Conservation (phyloP, 2,113 vertebrate genomes). For the Rafetus swinhoei region DNA sequence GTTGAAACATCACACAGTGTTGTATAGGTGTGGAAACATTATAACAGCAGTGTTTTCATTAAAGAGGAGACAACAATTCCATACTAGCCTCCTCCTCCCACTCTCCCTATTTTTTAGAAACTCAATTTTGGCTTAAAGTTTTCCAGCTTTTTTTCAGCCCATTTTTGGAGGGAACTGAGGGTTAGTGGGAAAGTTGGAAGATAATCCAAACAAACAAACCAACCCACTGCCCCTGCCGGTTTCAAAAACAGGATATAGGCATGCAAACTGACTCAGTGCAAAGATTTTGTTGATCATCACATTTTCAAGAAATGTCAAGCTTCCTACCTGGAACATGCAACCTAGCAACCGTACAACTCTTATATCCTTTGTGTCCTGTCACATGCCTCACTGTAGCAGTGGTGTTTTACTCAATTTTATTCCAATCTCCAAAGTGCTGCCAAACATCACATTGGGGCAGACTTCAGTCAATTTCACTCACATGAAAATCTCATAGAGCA, state of each 20-base stretch:
- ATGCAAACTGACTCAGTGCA: not conserved
- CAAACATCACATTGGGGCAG: not conserved
- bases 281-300: not conserved
- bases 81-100: not conserved
- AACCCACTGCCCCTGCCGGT: too few species aligned
- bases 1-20: not conserved
- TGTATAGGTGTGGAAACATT: not conserved
- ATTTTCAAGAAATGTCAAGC: not conserved
- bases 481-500: not conserved
- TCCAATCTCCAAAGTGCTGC: not conserved
- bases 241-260: not conserved
- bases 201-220: not conserved
- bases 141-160: not conserved
- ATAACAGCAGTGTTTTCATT: not conserved
- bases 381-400: fast-evolving
- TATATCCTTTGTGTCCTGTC: not conserved
- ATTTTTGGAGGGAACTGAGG: not conserved
- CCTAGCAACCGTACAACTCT: not conserved
- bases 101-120: not conserved
- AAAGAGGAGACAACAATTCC: not conserved
- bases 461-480: not conserved
- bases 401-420: not conserved
- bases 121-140: not conserved
- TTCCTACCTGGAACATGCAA: not conserved
- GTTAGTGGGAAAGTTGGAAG: not conserved